These are phyloP conservation scores for Gnatocerus cornutus DNA, from an alignment of 2,888 invertebrate species.

Conservation along the genomic window DNA sequence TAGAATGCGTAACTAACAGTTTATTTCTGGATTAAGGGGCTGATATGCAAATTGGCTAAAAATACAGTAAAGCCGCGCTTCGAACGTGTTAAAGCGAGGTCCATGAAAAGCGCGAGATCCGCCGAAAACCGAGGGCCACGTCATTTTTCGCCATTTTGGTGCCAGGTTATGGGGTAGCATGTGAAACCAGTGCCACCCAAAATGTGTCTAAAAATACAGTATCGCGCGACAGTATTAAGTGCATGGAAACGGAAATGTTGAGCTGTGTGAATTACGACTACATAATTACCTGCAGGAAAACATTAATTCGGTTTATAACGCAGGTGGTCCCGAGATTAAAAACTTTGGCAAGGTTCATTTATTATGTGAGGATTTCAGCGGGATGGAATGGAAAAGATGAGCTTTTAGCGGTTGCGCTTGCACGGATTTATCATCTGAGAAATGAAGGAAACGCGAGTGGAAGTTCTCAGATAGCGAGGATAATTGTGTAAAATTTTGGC, in stretches of 20 bases:
- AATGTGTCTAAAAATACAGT: conserved; percentile 45
- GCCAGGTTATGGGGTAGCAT: too few species aligned
- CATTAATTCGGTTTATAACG: conserved; percentile 14
- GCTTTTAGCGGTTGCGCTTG: conserved; percentile 14
- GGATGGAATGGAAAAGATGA: conserved; percentile 3
- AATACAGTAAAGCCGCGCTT: too few species aligned
- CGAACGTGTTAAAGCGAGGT: too few species aligned
- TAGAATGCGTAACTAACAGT: conserved; percentile 59
- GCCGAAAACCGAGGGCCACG: too few species aligned
- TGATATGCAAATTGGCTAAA: conserved; percentile 58
- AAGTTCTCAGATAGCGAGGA: not conserved
- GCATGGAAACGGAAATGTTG: conserved; percentile 16
- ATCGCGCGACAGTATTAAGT: not conserved
- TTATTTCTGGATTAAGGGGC: conserved; percentile 61
- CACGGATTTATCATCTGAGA: conserved; percentile 2
- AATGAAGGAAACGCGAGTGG: not conserved
- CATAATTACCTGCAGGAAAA: conserved; percentile 20
- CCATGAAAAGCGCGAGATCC: too few species aligned
- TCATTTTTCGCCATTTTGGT: too few species aligned
- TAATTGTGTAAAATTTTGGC: not conserved
- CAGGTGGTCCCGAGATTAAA: conserved; percentile 28
- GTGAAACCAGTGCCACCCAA: too few species aligned
- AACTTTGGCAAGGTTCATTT: conserved; percentile 8
- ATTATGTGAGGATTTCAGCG: not conserved
- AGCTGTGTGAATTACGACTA: conserved; percentile 11